Base-by-base conservation (phyloP, 2,888 invertebrate species). In the Chloroclystis v-ata region DNA sequence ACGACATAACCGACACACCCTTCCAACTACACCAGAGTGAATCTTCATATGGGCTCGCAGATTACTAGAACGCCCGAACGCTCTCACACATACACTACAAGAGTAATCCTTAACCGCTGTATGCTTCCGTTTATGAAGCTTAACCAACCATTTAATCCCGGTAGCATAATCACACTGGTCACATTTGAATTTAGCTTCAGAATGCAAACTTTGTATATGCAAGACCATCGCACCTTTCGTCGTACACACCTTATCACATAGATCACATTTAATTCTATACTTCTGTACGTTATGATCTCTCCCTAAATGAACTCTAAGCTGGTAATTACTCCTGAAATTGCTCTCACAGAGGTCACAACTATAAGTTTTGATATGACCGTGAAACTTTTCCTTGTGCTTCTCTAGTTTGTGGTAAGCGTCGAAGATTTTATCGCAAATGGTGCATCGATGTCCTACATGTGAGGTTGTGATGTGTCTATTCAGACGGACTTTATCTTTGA, bases 51-150 rank as follows among this genome's bases (percentile, higher is more conserved):
- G 83, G 0, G 74, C 67, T 3, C 82, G 54, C 2, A 84, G 44
- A 44, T 83, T 83, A 32, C 90, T 91, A 5, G 90, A 89, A 28
- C 90, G 82, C 0, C 89, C 82, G 35, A 91, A 89, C 57, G 75
- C 77, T 32, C 77, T 83, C 0, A 84, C 82, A 43, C 91, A 91
- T n/a, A 90, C 73, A 28, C 89, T 89, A 49, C 91, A 91, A 1
- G 74, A 70, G 45, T 89, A 89, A 8, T 80, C 75, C 7, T 79
- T 85, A 1, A 87, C 84, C 0, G 83, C 85, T 11, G 75, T 80
- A 68, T 90, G 90, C 28, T 81, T 85, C 12, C 81, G 76, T 39
- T 78, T 80, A 49, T 90, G 90, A 1, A 82, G 47, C 16, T 69
- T 81, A 0, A 84, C 65, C 60, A 75, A 59, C 76, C 77, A 81